Evolutionary conservation across 2,797 vertebrate genomes (phyloP).

Genomic region (Enteromius fasciolatus): DNA sequence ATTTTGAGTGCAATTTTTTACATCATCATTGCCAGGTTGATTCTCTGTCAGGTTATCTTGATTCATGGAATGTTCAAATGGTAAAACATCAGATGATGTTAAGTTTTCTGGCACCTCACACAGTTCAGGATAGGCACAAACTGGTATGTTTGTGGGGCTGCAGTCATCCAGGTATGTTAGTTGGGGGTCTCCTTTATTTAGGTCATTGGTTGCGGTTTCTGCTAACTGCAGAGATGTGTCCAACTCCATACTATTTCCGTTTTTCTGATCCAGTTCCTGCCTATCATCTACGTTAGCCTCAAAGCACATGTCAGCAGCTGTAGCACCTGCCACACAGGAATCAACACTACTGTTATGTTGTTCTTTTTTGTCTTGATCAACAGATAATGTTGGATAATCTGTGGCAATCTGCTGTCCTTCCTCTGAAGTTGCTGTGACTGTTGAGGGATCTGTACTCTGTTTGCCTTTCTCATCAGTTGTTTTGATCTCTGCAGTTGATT

Average conservation of each 20-base stretch:
- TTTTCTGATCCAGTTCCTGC: constrained; percentile 72
- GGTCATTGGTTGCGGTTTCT: constrained; percentile 78
- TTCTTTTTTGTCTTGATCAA: constrained; percentile 23
- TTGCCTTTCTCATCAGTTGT: constrained; percentile 44
- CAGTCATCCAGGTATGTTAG: constrained; percentile 76
- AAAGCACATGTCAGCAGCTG: constrained; percentile 53
- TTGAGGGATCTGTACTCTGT: constrained; percentile 52
- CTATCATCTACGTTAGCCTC: constrained; percentile 57
- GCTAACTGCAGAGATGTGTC: constrained; percentile 62
- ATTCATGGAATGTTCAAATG: constrained; percentile 70
- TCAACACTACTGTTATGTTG: constrained; percentile 48
- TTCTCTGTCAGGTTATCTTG: constrained; percentile 82
- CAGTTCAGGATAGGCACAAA: constrained; percentile 74
- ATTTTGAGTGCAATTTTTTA: constrained; percentile 67
- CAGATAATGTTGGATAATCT: constrained; percentile 31
- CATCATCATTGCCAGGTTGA: constrained; percentile 73
- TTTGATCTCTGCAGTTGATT: constrained; percentile 37
- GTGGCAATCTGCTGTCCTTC: constrained; percentile 20
- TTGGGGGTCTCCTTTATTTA: constrained; percentile 81
- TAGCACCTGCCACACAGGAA: constrained; percentile 51
- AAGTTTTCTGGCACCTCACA: constrained; percentile 78
- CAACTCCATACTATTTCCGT: constrained; percentile 70
- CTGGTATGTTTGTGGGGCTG: constrained; percentile 82
- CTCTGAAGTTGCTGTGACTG: constrained; percentile 49
- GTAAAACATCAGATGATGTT: constrained; percentile 69